These are phyloP conservation scores for Drosophila niveifrons DNA, from an alignment of 2,888 invertebrate species.

Conservation along the genomic window DNA sequence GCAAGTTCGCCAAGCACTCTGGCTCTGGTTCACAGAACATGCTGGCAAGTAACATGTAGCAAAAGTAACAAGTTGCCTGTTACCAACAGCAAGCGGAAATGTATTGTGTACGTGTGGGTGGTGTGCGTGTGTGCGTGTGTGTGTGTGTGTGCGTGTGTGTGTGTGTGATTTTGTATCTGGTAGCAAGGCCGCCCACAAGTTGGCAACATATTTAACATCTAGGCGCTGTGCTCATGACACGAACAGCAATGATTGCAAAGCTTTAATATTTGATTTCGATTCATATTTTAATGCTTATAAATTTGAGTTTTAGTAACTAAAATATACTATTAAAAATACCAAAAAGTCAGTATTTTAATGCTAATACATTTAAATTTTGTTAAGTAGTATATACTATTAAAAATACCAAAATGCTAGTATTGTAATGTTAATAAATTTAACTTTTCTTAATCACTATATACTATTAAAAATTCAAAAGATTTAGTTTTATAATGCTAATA, in stretches of 20 bases:
- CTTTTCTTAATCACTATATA: too few relatives aligned
- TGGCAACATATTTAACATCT: conserved; percentile 5
- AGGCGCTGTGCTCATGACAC: not conserved
- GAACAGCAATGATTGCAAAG: not conserved
- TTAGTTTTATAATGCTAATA: too few relatives aligned
- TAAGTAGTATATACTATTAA: too few relatives aligned
- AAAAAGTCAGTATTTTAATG: too few relatives aligned
- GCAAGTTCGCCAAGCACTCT: not conserved
- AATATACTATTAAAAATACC: too few relatives aligned
- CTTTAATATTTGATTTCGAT: too few relatives aligned
- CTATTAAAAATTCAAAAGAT: too few relatives aligned
- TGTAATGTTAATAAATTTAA: too few relatives aligned
- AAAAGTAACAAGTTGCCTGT: conserved; percentile 40
- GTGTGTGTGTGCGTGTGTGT: not conserved
- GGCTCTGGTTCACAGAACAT: not conserved
- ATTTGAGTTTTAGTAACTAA: too few relatives aligned
- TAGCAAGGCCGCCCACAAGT: conserved; percentile 7
- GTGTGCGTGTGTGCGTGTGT: not conserved
- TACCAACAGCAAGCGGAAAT: conserved; percentile 24
- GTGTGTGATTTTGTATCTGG: not conserved
- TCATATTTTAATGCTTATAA: too few relatives aligned
- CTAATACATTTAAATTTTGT: too few relatives aligned
- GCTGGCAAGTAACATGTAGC: conserved; percentile 14
- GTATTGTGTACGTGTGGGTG: conserved; percentile 8
- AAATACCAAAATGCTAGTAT: too few relatives aligned